Percentiles rank a stretch among this genome's conserved stretches.
Evolutionary conservation across 2,113 vertebrate species (phyloP).

Genomic region (Rousettus leschenaultii): DNA sequence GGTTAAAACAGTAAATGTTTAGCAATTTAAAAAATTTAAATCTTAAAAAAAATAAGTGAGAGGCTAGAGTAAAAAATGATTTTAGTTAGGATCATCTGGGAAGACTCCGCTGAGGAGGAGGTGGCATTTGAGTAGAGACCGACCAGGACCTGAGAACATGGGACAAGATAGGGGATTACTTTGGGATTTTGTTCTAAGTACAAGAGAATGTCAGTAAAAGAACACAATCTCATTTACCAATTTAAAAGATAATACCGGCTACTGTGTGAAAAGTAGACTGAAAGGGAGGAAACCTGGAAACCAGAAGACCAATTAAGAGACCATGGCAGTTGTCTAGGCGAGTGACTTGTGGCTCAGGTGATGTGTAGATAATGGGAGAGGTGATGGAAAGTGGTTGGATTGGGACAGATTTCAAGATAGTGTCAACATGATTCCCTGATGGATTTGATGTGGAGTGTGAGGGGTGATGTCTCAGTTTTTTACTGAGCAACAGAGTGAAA

Average conservation of each 20-base stretch:
- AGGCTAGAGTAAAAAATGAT: neutral
- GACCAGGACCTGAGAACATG: neutral
- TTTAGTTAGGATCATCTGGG: neutral
- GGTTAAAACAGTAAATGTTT: neutral
- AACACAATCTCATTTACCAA: neutral
- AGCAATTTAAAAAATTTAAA: neutral
- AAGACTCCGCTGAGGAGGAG: neutral
- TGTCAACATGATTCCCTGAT: neutral
- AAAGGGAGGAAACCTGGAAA: neutral
- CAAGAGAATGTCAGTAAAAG: neutral
- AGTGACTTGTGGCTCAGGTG: neutral
- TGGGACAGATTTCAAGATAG: neutral
- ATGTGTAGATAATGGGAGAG: neutral
- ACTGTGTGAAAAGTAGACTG: neutral
- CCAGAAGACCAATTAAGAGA: neutral
- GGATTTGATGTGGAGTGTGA: neutral
- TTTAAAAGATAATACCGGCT: neutral
- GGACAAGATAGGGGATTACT: too few species aligned
- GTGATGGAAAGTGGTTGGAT: neutral
- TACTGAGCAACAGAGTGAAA: neutral
- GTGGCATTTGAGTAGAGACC: neutral
- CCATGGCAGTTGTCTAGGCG: neutral
- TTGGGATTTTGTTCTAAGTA: neutral
- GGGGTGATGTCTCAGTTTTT: neutral
- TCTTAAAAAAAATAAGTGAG: neutral